These are phyloP conservation scores for Drosophila rufa DNA, from an alignment of 1,140 invertebrate genomes.

Conservation along the genomic window DNA sequence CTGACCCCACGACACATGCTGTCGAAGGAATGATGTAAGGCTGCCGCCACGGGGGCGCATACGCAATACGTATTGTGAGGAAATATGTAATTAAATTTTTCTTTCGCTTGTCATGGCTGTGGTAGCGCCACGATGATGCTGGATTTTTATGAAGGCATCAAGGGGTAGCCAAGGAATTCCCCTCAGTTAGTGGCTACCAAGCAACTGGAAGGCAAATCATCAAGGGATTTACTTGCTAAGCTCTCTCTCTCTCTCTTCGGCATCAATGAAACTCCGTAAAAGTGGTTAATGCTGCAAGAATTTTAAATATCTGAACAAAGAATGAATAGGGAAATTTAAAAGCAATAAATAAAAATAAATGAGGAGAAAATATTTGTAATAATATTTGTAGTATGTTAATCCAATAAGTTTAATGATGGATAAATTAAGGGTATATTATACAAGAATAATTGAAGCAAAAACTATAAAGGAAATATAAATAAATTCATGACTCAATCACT, in stretches of 20 bases:
- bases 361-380: no score
- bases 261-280: background rate
- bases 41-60: conserved; percentile 42
- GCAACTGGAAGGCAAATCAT: conserved; percentile 8
- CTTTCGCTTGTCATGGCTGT: conserved; percentile 31
- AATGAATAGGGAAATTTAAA: background rate
- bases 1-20: conserved; percentile 47
- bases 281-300: background rate
- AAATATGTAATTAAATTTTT: conserved; percentile 80
- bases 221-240: background rate
- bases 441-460: no score
- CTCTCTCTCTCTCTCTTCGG: background rate
- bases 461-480: no score
- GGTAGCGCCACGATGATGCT: conserved; percentile 8
- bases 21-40: conserved; percentile 23
- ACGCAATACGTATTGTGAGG: conserved; percentile 58
- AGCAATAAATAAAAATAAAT: no score
- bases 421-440: no score
- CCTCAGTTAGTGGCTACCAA: background rate
- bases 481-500: no score
- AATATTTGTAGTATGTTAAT: no score
- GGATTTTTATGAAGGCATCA: conserved; percentile 16
- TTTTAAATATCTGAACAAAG: background rate
- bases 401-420: no score
- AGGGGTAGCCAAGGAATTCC: conserved; percentile 9